phyloP scores from a whole-genome alignment of 30 jellyfish, hydroid and myxozoan genomes.

The Aurelia sp. region DNA sequence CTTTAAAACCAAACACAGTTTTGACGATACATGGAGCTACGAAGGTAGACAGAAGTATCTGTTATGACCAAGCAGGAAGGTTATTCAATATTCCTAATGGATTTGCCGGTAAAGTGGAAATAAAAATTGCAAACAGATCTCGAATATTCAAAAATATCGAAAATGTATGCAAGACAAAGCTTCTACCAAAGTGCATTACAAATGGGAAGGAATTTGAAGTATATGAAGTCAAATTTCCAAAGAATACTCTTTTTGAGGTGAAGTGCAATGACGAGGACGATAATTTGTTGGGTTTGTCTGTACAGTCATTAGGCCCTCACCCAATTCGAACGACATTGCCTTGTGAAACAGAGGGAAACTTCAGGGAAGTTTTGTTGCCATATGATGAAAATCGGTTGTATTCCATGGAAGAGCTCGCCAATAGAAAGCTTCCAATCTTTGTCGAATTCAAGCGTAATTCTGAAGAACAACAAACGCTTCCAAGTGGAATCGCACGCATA shows the following conservation, averaged over 20 bases:
- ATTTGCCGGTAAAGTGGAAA: background rate
- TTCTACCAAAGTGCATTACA: slow-evolving; percentile 11
- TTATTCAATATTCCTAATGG: slow-evolving; percentile 1
- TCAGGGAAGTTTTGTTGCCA: slow-evolving; percentile 13
- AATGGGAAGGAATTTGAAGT: slow-evolving; percentile 6
- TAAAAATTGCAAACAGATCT: background rate
- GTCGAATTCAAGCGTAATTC: background rate
- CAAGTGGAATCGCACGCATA: slow-evolving; percentile 7
- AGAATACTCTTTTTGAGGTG: slow-evolving; percentile 24
- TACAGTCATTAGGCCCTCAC: slow-evolving; percentile 36
- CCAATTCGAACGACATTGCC: slow-evolving; percentile 16
- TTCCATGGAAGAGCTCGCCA: background rate
- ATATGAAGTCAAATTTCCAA: slow-evolving; percentile 13
- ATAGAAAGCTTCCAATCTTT: background rate
- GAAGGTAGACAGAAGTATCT: background rate
- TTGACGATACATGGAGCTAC: slow-evolving; percentile 19
- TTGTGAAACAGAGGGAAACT: background rate
- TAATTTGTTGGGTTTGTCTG: slow-evolving; percentile 13
- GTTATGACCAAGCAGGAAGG: slow-evolving; percentile 13
- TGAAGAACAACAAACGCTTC: background rate
- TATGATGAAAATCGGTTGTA: slow-evolving; percentile 7
- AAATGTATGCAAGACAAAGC: slow-evolving; percentile 3
- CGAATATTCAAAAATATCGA: background rate
- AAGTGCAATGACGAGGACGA: background rate
- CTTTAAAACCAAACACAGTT: background rate